Evolutionary conservation across 1,140 invertebrate genomes (phyloP).

Genomic region (Bicyclus anynana): DNA sequence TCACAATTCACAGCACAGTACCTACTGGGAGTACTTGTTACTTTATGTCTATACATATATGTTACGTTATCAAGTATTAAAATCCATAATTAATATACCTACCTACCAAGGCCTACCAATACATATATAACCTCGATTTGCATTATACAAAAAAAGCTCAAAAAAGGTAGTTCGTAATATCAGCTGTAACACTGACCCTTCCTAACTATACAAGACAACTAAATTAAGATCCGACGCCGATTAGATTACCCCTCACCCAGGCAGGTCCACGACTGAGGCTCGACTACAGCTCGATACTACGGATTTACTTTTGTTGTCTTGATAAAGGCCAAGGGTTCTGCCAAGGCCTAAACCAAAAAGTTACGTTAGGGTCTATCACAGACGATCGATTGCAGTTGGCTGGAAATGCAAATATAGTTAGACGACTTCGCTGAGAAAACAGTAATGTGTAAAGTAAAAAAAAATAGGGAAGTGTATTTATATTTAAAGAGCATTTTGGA

Average conservation of each 20-base stretch:
- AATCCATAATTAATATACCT: too few relatives aligned
- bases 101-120: too few relatives aligned
- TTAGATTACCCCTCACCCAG: slow-evolving; percentile 57
- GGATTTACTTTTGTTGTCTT: neutral
- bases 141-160: slow-evolving; percentile 13
- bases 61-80: too few relatives aligned
- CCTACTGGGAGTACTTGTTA: too few relatives aligned
- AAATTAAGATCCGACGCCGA: slow-evolving; percentile 71
- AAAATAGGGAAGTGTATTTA: too few relatives aligned
- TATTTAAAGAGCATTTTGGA: too few relatives aligned
- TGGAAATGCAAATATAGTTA: too few relatives aligned
- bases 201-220: slow-evolving; percentile 60
- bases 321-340: neutral
- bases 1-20: too few relatives aligned
- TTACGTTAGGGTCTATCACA: neutral
- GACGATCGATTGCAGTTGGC: neutral
- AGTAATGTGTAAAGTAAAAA: too few relatives aligned
- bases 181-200: slow-evolving; percentile 41
- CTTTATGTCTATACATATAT: too few relatives aligned
- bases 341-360: neutral
- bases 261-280: slow-evolving; percentile 38
- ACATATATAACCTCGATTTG: too few relatives aligned
- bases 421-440: too few relatives aligned
- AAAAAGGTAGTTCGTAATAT: slow-evolving; percentile 30
- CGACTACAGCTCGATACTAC: slow-evolving; percentile 23